Conservation (phyloP, 2,888 invertebrate genomes). For the Eretmocerus hayati region DNA sequence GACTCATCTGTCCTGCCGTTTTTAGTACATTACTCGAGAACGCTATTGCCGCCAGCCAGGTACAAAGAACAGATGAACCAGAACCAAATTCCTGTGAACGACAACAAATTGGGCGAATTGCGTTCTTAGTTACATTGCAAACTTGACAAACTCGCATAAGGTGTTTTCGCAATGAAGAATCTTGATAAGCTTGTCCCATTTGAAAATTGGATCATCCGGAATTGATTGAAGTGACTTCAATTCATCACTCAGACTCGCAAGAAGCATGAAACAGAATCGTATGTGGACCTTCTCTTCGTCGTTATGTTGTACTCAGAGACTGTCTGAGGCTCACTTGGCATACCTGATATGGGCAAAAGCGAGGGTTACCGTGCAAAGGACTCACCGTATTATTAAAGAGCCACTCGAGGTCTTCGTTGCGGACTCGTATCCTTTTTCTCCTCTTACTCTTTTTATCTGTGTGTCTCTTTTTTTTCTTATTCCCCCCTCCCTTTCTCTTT, state of each 20-base stretch:
- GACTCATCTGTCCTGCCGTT: too few relatives aligned
- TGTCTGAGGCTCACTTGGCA: constrained; percentile 18
- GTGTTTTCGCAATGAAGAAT: constrained; percentile 10
- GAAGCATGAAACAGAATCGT: too few relatives aligned
- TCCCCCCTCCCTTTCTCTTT: too few relatives aligned
- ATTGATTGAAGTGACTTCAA: constrained; percentile 10
- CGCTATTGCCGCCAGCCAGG: too few relatives aligned
- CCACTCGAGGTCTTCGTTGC: constrained; percentile 22
- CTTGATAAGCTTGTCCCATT: background rate
- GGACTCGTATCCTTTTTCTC: constrained; percentile 14
- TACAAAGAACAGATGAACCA: too few relatives aligned
- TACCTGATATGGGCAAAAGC: constrained; percentile 10
- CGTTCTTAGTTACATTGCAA: constrained; percentile 8
- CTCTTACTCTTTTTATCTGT: constrained; percentile 8
- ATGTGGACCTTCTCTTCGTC: too few relatives aligned
- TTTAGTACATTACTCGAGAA: too few relatives aligned
- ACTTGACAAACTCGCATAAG: constrained; percentile 2
- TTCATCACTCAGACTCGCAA: too few relatives aligned
- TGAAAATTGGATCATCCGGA: constrained; percentile 5
- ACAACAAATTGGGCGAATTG: background rate
- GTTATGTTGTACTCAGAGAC: too few relatives aligned
- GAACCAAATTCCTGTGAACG: too few relatives aligned
- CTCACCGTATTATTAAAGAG: constrained; percentile 37
- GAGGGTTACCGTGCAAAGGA: constrained; percentile 11
- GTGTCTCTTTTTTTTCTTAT: constrained; percentile 15